These are phyloP conservation scores for Manis javanica DNA, from an alignment of 2,797 vertebrate genomes.

Conservation along the genomic window DNA sequence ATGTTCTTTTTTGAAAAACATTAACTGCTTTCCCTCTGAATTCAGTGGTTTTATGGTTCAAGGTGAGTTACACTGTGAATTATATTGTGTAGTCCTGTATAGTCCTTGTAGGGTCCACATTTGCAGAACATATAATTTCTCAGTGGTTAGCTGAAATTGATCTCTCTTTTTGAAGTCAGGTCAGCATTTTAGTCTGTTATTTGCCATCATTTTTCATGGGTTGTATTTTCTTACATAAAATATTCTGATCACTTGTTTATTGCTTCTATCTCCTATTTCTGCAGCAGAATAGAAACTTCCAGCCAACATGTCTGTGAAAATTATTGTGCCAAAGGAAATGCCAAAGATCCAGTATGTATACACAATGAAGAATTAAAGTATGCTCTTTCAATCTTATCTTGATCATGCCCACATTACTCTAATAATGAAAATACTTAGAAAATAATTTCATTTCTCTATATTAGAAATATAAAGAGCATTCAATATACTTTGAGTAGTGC, in stretches of 20 bases:
- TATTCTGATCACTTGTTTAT: constrained; percentile 12
- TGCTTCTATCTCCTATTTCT: constrained; percentile 23
- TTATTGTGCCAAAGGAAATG: constrained; percentile 29
- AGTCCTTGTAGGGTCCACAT: not conserved
- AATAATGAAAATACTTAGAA: not conserved
- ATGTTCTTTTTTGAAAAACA: not conserved
- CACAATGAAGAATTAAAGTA: not conserved
- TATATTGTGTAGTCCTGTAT: not conserved
- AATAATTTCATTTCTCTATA: not conserved
- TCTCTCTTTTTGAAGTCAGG: not conserved
- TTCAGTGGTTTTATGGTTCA: not conserved
- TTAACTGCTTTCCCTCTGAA: not conserved
- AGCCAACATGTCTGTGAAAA: not conserved
- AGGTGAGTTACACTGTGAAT: not conserved
- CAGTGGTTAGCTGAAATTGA: constrained; percentile 5
- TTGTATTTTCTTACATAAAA: constrained; percentile 51
- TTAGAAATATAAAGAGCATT: not conserved
- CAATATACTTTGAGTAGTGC: not conserved
- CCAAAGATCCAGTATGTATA: not conserved
- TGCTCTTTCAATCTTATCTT: not conserved
- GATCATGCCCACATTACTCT: not conserved
- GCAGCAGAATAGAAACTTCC: not conserved
- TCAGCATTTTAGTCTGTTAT: not conserved
- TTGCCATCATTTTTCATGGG: not conserved
- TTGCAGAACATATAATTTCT: not conserved